A percentile compares a stretch with the other conserved stretches of the same genome.
Evolutionary conservation across 2,113 vertebrate genomes (phyloP).

Genomic region (Paradisaea rubra): DNA sequence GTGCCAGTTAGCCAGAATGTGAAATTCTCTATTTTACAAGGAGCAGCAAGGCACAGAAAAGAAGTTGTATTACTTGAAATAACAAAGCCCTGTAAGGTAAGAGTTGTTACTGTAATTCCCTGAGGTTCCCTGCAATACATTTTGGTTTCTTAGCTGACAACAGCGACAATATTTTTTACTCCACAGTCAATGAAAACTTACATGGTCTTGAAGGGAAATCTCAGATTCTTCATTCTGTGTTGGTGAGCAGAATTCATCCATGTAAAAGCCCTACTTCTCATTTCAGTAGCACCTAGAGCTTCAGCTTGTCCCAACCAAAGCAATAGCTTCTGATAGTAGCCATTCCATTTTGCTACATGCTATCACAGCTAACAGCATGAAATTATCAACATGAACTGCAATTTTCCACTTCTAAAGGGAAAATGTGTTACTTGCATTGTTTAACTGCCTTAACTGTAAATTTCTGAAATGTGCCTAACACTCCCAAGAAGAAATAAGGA

Average conservation of each 20-base stretch:
- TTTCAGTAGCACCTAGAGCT: background rate
- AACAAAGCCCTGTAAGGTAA: constrained; percentile 50
- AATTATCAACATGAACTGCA: background rate
- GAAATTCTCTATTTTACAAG: constrained; percentile 4
- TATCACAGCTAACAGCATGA: background rate
- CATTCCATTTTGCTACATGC: background rate
- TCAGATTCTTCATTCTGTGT: background rate
- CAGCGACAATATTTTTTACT: background rate
- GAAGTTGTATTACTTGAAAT: constrained; percentile 17
- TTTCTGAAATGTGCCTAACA: background rate
- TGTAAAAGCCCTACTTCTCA: background rate
- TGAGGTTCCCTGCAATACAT: constrained; percentile 18
- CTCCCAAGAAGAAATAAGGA: background rate
- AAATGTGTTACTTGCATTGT: background rate
- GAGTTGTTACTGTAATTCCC: constrained; percentile 29
- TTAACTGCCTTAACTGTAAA: background rate
- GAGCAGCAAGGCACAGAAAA: constrained; percentile 8
- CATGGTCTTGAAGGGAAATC: background rate
- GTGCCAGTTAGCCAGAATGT: background rate
- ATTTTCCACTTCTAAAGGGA: background rate
- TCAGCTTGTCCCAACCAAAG: background rate
- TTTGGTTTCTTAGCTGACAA: constrained; percentile 57
- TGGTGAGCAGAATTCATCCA: background rate
- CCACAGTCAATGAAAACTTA: background rate
- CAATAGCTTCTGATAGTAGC: background rate